Percentiles rank a stretch among this genome's conserved stretches.
These are phyloP conservation scores for Uropsilus gracilis DNA, from an alignment of 2,113 vertebrate species.

Conservation along the genomic window DNA sequence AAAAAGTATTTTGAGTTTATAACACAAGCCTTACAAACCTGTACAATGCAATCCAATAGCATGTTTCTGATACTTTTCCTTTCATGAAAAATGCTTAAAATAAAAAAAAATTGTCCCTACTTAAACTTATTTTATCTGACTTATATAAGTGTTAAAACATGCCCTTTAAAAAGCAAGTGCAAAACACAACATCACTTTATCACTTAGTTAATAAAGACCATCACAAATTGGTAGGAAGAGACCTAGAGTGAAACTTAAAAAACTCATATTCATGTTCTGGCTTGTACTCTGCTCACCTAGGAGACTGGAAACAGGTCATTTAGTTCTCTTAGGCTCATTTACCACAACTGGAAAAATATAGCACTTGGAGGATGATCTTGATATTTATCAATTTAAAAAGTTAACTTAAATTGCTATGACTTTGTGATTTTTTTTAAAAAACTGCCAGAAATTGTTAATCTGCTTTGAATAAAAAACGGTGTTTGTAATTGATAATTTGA, in stretches of 20 bases:
- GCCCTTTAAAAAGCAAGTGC: not conserved
- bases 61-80: not conserved
- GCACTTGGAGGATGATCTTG: not conserved
- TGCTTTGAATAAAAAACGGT: not conserved
- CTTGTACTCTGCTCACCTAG: not conserved
- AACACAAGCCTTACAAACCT: not conserved
- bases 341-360: not conserved
- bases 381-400: not conserved
- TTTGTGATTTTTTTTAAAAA: not conserved
- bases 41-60: not conserved
- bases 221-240: not conserved
- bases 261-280: not conserved
- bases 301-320: not conserved
- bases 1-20: not conserved
- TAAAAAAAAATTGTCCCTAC: not conserved
- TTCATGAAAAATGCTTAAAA: slow-evolving; percentile 11
- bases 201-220: not conserved
- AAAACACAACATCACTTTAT: not conserved
- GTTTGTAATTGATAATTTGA: not conserved
- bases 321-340: not conserved
- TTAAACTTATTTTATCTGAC: not conserved
- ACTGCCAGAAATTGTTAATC: not conserved
- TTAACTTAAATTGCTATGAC: not conserved
- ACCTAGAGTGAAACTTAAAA: not conserved
- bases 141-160: not conserved